Evolutionary conservation across 2,113 vertebrate species (phyloP), one percentile per base, ranked within the genome.

Genomic region (Orthonyx spaldingii): DNA sequence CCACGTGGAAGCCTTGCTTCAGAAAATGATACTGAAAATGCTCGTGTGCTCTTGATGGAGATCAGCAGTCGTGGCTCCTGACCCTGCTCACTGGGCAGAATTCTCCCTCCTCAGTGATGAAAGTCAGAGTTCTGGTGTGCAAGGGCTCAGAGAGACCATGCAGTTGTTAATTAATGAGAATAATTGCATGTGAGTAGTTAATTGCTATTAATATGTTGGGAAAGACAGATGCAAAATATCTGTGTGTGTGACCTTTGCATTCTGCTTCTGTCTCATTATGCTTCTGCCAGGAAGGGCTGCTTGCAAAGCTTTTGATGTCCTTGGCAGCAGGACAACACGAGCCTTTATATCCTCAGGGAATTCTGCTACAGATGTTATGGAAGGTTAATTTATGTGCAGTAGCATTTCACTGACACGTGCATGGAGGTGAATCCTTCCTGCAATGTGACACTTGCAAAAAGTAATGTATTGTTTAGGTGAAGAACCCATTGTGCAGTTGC

Each of bases 321-420:
- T 88, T 95, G 76, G 90, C 94, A 95, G 63, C 59, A 80, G 90
- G 69, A 69, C 76, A 90, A 27, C 23, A 27, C 4, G 8, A 72
- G 59, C 56, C 92, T 87, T 82, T 32, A 66, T 94, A 94, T 96
- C 96, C 71, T 93, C 39, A 10, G 78, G 81, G 84, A 69, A 32
- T 91, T 70, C 52, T 75, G 59, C 69, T 64, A 7, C 87, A 81
- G 65, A 81, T 95, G 39, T 87, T 90, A 19, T 10, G 61, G 84
- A 90, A 97, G 69, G 78, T 84, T 96, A 82, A 94, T 92, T 94
- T 74, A 74, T 47, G 7, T 37, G 47, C 68, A 84, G 39, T 32
- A 90, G 37, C 53, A 20, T 89, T 94, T 88, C 50, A 35, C 42
- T 6, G 28, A 78, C 44, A 56, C 39, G 28, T 77, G n/a, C 16